Conservation (phyloP, 2,888 invertebrate species). For the Schizaphis graminum region DNA sequence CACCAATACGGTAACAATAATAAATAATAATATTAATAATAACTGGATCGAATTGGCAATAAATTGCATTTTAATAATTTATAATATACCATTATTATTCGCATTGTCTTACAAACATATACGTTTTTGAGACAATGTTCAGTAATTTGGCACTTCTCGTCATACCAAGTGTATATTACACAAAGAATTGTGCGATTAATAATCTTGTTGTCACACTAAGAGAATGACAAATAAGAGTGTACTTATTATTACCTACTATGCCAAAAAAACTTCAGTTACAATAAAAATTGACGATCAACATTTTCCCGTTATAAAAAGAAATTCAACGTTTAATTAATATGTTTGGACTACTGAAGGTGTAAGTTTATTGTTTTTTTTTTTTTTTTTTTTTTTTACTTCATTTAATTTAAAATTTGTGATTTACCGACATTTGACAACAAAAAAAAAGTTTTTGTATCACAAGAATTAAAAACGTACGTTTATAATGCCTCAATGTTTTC, state of each 20-base stretch:
- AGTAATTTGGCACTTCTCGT: not conserved
- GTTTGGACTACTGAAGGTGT: not conserved
- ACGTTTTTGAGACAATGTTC: not conserved
- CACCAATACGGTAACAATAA: not conserved
- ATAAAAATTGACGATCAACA: not conserved
- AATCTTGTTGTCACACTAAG: not conserved
- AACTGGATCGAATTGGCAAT: not conserved
- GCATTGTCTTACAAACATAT: not conserved
- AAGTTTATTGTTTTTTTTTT: not conserved
- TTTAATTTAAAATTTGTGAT: not conserved
- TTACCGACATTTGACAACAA: not conserved
- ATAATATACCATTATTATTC: not conserved
- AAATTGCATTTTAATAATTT: not conserved
- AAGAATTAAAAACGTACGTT: not conserved
- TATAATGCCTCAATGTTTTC: not conserved
- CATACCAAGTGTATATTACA: not conserved
- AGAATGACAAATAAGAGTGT: not conserved
- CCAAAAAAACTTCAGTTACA: not conserved
- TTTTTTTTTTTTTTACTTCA: not conserved
- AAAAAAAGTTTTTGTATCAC: not conserved
- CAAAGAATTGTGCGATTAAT: not conserved
- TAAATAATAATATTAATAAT: not conserved
- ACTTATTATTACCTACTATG: not conserved
- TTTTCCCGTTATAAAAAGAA: not conserved
- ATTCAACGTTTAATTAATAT: not conserved